phyloP scores from a whole-genome alignment of 2,888 invertebrate species.

The Nemotelus nigrinus region DNA sequence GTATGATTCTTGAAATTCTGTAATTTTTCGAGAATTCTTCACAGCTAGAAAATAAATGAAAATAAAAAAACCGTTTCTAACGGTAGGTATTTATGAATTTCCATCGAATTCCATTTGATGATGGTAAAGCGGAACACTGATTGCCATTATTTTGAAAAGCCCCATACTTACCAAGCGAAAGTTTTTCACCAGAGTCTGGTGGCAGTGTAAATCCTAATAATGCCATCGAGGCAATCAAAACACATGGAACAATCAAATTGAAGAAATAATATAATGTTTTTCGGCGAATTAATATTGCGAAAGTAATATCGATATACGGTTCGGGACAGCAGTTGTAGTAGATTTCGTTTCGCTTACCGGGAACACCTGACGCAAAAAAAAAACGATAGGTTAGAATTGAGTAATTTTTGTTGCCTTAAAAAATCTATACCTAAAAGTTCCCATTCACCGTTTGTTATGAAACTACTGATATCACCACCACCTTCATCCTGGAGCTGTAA shows the following conservation, averaged over 20 bases:
- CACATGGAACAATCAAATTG: constrained; percentile 99
- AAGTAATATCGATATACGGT: constrained; percentile 97
- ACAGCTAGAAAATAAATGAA: too few relatives aligned
- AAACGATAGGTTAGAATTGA: not conserved
- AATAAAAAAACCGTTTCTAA: too few relatives aligned
- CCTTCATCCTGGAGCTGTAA: constrained; percentile 90
- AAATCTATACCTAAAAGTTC: constrained; percentile 86
- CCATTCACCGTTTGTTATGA: constrained; percentile 99
- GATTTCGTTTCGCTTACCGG: constrained; percentile 92
- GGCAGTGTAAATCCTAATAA: constrained; percentile 98
- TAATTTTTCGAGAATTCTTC: too few relatives aligned
- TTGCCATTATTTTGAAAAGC: too few relatives aligned
- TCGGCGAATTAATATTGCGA: constrained; percentile 94
- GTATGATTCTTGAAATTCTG: too few relatives aligned
- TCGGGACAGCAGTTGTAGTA: constrained; percentile 98
- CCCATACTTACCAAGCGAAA: constrained; percentile 84
- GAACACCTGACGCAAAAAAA: constrained; percentile 76
- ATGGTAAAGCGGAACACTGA: too few relatives aligned
- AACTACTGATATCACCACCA: constrained; percentile 96
- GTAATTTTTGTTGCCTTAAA: constrained; percentile 35
- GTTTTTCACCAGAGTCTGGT: constrained; percentile 99
- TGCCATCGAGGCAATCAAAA: constrained; percentile 98
- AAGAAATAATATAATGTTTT: constrained; percentile 99
- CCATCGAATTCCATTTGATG: too few relatives aligned
- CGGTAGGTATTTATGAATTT: too few relatives aligned